Conservation (phyloP, 2,113 vertebrate genomes). For the Bettongia penicillata region DNA sequence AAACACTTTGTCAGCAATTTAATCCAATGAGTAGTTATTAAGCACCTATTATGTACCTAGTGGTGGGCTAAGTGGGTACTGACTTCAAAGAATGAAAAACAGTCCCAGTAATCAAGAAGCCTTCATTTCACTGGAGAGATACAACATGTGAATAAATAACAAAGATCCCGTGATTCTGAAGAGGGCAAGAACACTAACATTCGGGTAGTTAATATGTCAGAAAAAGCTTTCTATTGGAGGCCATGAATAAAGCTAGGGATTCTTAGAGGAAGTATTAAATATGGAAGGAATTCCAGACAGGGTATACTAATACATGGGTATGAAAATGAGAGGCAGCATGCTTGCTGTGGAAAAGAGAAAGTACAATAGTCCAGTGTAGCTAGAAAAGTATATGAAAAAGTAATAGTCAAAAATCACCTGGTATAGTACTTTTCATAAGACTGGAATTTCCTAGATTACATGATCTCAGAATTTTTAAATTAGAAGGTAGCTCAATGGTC, state of each 20-base stretch:
- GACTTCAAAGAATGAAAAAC: background rate
- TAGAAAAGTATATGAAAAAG: no score
- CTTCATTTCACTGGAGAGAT: background rate
- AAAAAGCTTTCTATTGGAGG: no score
- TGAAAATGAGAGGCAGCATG: no score
- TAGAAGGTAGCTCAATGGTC: no score
- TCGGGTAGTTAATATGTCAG: no score
- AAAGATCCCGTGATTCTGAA: background rate
- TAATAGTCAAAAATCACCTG: no score
- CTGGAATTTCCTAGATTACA: no score
- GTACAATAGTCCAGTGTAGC: no score
- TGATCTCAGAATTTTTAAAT: no score
- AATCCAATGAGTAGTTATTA: slow-evolving; percentile 10
- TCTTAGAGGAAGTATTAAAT: background rate
- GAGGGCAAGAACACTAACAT: no score
- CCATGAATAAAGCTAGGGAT: slow-evolving; percentile 8
- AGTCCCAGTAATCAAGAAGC: background rate
- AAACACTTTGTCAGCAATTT: slow-evolving; percentile 60
- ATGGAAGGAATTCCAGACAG: background rate
- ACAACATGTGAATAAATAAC: background rate
- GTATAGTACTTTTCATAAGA: no score
- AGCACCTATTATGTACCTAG: background rate
- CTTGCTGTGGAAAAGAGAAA: no score
- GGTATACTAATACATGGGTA: background rate
- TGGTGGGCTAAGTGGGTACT: background rate